Conservation (phyloP, 35 echinoderm and acorn worm species). For the Holothuria glaberrima region DNA sequence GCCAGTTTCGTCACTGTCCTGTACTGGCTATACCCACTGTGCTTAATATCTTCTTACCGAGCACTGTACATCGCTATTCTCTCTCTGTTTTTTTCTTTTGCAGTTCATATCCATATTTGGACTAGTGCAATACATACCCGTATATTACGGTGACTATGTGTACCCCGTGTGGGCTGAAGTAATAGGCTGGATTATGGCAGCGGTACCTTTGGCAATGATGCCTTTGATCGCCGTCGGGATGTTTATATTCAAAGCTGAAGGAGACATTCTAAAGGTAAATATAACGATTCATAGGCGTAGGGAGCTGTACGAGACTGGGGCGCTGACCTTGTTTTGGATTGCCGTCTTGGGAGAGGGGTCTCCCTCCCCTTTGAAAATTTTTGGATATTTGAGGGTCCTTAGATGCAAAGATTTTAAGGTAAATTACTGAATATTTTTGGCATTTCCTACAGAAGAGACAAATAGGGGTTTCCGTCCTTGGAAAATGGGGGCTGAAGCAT, state of each 20-base stretch:
- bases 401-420: no score
- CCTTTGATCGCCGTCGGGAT: slow-evolving; percentile 74
- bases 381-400: no score
- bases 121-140: slow-evolving; percentile 74
- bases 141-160: slow-evolving; percentile 76
- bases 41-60: neutral
- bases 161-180: slow-evolving; percentile 86
- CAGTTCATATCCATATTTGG: slow-evolving; percentile 87
- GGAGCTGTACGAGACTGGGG: no score
- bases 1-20: neutral
- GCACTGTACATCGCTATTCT: neutral
- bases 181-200: slow-evolving; percentile 85
- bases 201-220: slow-evolving; percentile 62
- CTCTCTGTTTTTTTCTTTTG: neutral
- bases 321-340: no score
- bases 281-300: no score
- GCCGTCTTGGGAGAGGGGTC: no score
- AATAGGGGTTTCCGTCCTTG: no score
- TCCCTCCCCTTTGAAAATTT: no score
- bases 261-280: slow-evolving; percentile 67
- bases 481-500: no score
- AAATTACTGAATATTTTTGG: no score
- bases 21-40: neutral
- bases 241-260: slow-evolving; percentile 53
- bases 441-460: no score